phyloP scores from a whole-genome alignment of 2,113 vertebrate species.

The Caretta caretta region DNA sequence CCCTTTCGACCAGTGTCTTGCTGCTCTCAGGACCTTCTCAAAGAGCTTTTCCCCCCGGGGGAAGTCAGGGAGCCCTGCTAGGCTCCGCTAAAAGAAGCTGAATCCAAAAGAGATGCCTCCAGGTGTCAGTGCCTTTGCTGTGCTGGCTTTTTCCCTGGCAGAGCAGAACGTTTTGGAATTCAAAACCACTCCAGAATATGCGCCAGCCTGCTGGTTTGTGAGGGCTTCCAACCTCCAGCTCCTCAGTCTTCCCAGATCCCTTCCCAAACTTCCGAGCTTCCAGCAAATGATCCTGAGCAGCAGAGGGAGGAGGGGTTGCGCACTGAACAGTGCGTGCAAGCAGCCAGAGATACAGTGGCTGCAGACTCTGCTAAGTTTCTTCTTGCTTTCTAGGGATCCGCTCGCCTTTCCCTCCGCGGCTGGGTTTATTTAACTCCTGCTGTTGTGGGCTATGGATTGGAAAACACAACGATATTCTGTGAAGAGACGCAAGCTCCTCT shows the following conservation, averaged over 20 bases:
- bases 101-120: neutral
- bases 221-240: neutral
- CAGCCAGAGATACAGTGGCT: neutral
- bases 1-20: fast-evolving
- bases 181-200: fast-evolving
- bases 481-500: fast-evolving
- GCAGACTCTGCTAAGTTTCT: neutral
- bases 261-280: slow-evolving; percentile 46
- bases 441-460: fast-evolving
- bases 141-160: neutral
- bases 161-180: neutral
- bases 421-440: fast-evolving
- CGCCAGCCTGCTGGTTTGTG: neutral
- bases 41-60: neutral
- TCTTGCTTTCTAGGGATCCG: neutral
- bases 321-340: neutral
- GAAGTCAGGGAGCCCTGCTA: neutral
- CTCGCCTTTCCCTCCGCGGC: neutral
- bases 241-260: slow-evolving; percentile 43
- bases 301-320: slow-evolving; percentile 51
- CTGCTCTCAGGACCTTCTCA: fast-evolving
- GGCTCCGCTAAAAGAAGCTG: neutral
- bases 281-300: slow-evolving; percentile 34
- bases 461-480: neutral
- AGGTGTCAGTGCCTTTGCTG: neutral